Evolutionary conservation across 2,797 vertebrate genomes (phyloP), one percentile per base, ranked within the genome.

Genomic region (Oryzias dopingdopingensis): DNA sequence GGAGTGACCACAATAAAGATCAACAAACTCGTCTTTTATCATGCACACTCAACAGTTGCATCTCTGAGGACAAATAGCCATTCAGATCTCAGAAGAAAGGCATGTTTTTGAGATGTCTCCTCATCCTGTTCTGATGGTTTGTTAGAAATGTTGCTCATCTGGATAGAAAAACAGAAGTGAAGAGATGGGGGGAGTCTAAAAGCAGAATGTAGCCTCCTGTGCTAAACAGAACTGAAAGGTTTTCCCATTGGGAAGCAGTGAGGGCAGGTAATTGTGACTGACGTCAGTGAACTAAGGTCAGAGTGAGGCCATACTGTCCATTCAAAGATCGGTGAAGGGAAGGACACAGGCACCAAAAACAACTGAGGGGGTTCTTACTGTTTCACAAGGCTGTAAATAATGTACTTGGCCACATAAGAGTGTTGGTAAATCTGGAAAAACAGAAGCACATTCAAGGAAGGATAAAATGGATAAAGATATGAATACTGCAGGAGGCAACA

Each of bases 371-470:
- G 4, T 15, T 62, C 96, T 97, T 95, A 99, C 97, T 95, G 93
- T 10, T 94, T 94, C 81, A 91, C 87, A 15, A 98, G 93, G 88
- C 95, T 97, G 93, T 94, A 96, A 79, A 98, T 94, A 72, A 96
- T 95, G 73, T 98, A 99, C 70, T 93, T 92, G 54, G 95, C 96
- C 24, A 86, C 90, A 50, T 92, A 96, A 53, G 97, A 99, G 82
- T 95, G 92, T 44, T 90, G 94, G 76, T 98, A 96, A 45, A 95
- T 91, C 97, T 99, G 86, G 48, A 43, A 16, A 77, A 72, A 82
- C n/a, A 65, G 8, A 17, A 51, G 52, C 4, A 58, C 40, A 50
- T 42, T 73, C 49, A 71, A 14, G 46, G 17, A 61, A 37, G 18
- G 20, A 52, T 20, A 49, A 22, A 37, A 10, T 22, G 22, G 26